Conservation (phyloP, 2,113 vertebrate genomes). For the Psammodynastes pulverulentus region DNA sequence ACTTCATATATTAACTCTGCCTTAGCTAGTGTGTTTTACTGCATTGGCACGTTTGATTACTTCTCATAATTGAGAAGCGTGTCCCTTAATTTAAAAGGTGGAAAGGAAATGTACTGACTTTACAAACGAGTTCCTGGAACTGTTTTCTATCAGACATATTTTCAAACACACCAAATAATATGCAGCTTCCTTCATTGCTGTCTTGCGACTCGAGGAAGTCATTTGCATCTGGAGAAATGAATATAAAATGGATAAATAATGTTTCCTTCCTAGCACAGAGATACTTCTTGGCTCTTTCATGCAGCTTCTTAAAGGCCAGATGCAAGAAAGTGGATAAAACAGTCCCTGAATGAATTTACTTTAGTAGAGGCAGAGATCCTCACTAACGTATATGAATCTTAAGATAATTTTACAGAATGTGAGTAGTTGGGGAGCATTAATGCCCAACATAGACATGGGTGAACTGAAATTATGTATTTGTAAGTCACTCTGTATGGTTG, state of each 20-base stretch:
- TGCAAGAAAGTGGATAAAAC: neutral
- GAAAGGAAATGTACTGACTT: constrained; percentile 11
- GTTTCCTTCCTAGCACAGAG: neutral
- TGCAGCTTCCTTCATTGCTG: neutral
- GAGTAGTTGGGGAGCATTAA: neutral
- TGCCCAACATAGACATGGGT: neutral
- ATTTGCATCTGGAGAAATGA: constrained; percentile 6
- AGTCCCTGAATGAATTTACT: neutral
- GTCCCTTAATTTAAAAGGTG: constrained; percentile 16
- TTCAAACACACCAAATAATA: neutral
- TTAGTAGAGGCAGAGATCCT: neutral
- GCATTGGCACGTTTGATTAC: neutral
- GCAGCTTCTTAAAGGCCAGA: neutral
- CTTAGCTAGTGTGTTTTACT: neutral
- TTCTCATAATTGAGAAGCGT: neutral
- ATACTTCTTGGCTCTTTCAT: neutral
- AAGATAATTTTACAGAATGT: neutral
- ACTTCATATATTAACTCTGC: neutral
- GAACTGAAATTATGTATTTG: neutral
- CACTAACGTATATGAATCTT: neutral
- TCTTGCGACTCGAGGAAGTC: neutral
- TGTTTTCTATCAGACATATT: neutral
- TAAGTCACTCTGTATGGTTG: neutral
- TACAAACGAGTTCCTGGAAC: neutral
- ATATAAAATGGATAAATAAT: constrained; percentile 5